A percentile compares a stretch with the other conserved stretches of the same genome.
These are phyloP conservation scores for Drosophila albomicans DNA, from an alignment of 1,140 invertebrate genomes.

Conservation along the genomic window DNA sequence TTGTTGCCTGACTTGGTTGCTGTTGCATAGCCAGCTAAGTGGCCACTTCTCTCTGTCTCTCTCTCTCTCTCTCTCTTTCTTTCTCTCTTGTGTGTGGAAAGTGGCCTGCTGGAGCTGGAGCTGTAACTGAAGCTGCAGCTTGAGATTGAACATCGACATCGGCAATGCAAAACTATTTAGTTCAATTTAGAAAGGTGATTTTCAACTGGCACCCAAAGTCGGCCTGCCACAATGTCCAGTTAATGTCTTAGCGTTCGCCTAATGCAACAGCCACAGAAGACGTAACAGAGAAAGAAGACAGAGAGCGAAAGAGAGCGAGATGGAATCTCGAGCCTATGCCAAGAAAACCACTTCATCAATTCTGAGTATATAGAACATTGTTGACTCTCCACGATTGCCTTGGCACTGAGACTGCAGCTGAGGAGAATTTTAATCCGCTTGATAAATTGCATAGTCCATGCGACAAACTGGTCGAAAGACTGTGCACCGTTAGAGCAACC, in stretches of 20 bases:
- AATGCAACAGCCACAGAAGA: neutral
- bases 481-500: constrained; percentile 50
- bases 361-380: constrained; percentile 37
- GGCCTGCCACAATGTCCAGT: constrained; percentile 30
- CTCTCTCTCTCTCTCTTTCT: too few relatives aligned
- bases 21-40: constrained; percentile 12
- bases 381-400: constrained; percentile 5
- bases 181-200: constrained; percentile 84
- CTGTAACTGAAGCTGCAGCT: neutral
- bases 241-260: constrained; percentile 19
- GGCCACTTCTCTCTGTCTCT: constrained; percentile 4
- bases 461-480: constrained; percentile 46
- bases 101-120: constrained; percentile 42
- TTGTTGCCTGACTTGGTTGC: constrained; percentile 18
- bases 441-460: constrained; percentile 51
- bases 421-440: constrained; percentile 33
- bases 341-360: neutral
- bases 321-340: neutral
- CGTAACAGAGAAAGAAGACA: neutral
- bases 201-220: constrained; percentile 61
- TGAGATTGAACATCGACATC: neutral
- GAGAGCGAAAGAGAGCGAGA: constrained; percentile 5
- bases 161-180: constrained; percentile 74
- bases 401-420: constrained; percentile 1
- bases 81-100: constrained; percentile 50